These are phyloP conservation scores for Drosophila longiperda DNA, from an alignment of 2,888 invertebrate genomes.

Conservation along the genomic window DNA sequence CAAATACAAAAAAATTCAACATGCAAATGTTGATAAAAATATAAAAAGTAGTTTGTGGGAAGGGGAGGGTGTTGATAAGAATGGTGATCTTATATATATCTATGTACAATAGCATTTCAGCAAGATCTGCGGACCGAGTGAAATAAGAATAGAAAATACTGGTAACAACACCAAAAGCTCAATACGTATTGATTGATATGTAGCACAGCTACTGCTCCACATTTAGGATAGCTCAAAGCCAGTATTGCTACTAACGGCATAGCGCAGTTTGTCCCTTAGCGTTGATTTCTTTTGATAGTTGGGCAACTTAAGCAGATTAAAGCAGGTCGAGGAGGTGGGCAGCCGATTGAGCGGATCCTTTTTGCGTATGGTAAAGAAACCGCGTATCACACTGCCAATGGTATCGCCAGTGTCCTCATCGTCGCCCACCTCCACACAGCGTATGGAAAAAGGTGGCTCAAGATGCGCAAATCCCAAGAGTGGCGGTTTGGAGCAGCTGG, in stretches of 20 bases:
- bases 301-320: constrained; percentile 98
- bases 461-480: constrained; percentile 97
- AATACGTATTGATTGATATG: constrained; percentile 53
- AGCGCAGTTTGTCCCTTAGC: constrained; percentile 96
- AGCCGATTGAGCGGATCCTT: constrained; percentile 96
- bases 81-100: constrained; percentile 3
- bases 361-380: constrained; percentile 98
- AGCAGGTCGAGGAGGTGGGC: constrained; percentile 99
- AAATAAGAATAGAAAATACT: constrained; percentile 14
- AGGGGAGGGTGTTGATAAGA: constrained; percentile 1
- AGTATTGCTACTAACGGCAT: constrained; percentile 98
- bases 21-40: constrained; percentile 49
- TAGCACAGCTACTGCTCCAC: constrained; percentile 10
- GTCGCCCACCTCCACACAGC: constrained; percentile 99
- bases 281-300: constrained; percentile 99
- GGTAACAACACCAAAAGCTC: constrained; percentile 52
- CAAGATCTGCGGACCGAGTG: constrained; percentile 10
- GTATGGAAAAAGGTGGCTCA: constrained; percentile 98
- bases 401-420: constrained; percentile 94
- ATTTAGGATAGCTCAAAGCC: constrained; percentile 98
- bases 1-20: constrained; percentile 49
- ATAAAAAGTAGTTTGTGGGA: constrained; percentile 15
- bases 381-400: constrained; percentile 96
- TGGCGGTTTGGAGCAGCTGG: constrained; percentile 98
- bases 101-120: constrained; percentile 47